These are phyloP conservation scores for Phrynocephalus guinanensis DNA, from an alignment of 2,797 vertebrate genomes.

Conservation along the genomic window DNA sequence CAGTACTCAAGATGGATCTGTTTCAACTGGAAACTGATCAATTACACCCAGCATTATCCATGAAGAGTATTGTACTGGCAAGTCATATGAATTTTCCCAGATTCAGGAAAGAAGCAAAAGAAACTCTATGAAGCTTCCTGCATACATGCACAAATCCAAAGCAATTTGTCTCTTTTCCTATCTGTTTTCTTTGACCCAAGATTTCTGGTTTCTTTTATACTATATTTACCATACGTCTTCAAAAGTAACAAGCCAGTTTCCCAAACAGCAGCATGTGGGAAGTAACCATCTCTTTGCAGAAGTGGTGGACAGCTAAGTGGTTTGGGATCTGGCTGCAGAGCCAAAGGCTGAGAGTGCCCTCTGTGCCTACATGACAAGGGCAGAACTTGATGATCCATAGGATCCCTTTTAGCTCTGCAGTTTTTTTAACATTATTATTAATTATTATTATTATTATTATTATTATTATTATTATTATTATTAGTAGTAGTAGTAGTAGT, in stretches of 20 bases:
- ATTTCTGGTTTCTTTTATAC: neutral
- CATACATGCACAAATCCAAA: neutral
- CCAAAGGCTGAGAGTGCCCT: too few relatives aligned
- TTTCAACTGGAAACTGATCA: neutral
- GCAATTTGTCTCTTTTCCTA: neutral
- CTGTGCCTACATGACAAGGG: too few relatives aligned
- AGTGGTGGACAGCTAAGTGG: too few relatives aligned
- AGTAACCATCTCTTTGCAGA: neutral
- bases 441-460: too few relatives aligned
- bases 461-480: too few relatives aligned
- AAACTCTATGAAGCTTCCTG: neutral
- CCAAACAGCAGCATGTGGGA: neutral
- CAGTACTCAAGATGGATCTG: conserved; percentile 18
- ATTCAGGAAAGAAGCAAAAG: neutral
- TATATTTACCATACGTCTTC: neutral
- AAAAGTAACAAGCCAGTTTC: neutral
- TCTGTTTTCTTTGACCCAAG: neutral
- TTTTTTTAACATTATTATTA: too few relatives aligned
- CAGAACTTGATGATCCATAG: too few relatives aligned
- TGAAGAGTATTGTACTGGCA: neutral
- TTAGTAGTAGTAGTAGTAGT: too few relatives aligned
- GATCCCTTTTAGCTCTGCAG: too few relatives aligned
- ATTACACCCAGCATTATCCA: neutral
- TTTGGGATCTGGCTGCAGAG: too few relatives aligned
- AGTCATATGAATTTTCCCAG: neutral